phyloP scores from a whole-genome alignment of 2,113 vertebrate genomes.

The Chloropsis cyanopogon region DNA sequence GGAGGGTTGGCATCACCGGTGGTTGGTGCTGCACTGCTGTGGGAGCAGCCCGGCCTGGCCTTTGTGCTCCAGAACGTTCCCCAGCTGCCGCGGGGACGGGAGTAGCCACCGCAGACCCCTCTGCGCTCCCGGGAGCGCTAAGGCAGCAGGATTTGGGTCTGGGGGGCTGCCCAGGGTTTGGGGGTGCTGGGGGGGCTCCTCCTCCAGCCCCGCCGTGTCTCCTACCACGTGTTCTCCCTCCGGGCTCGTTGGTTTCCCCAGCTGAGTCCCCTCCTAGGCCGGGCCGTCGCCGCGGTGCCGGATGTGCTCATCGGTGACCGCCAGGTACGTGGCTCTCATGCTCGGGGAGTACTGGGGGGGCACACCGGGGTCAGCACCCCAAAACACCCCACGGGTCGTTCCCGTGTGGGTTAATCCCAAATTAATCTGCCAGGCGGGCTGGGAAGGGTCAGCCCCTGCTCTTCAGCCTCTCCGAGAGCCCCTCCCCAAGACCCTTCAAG shows the following conservation, averaged over 20 bases:
- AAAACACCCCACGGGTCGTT: too few relatives aligned
- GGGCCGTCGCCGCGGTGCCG: conserved; percentile 83
- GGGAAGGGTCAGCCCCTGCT: neutral
- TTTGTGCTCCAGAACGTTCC: neutral
- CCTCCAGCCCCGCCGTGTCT: neutral
- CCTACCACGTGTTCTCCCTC: neutral
- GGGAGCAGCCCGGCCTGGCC: neutral
- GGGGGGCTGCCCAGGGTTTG: neutral
- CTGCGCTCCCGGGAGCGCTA: neutral
- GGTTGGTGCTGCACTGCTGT: conserved; percentile 18
- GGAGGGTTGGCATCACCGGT: conserved; percentile 1
- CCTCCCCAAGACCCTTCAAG: neutral
- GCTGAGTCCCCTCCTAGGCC: conserved; percentile 38
- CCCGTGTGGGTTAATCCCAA: fast-evolving
- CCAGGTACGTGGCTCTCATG: conserved; percentile 94
- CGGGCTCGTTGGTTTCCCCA: conserved; percentile 23
- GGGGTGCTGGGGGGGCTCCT: neutral
- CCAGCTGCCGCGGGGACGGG: neutral
- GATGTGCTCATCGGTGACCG: conserved; percentile 86
- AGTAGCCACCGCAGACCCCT: neutral
- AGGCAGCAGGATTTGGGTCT: neutral
- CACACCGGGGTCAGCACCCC: neutral
- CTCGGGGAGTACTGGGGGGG: conserved; percentile 89
- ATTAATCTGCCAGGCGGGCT: neutral
- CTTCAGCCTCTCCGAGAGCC: neutral